Evolutionary conservation across 2,888 invertebrate species (phyloP).

Genomic region (Meta bourneti): DNA sequence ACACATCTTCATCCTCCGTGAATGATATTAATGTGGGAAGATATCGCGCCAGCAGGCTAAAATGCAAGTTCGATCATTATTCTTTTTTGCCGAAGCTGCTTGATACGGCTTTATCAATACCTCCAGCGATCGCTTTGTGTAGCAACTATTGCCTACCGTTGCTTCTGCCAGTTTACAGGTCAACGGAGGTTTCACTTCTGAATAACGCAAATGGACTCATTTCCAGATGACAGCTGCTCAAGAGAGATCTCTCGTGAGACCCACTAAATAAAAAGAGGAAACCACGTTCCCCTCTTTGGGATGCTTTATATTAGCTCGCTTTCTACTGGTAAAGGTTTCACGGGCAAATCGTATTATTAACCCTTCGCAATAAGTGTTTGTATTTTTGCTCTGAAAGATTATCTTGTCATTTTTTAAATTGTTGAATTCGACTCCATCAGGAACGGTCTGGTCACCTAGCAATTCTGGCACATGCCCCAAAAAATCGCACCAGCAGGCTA

Average conservation of each 20-base stretch:
- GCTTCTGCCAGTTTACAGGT: no score
- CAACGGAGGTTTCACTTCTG: no score
- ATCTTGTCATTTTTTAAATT: no score
- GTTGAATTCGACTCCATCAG: no score
- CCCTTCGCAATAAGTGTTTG: no score
- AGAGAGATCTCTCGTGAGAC: not conserved
- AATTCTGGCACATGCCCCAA: not conserved
- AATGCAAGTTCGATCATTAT: not conserved
- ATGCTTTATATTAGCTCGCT: not conserved
- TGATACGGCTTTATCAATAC: not conserved
- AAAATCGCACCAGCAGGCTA: not conserved
- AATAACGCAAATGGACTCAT: not conserved
- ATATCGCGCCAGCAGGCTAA: not conserved
- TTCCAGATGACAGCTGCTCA: not conserved
- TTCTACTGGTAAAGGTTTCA: not conserved
- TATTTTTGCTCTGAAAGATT: no score
- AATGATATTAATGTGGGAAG: constrained; percentile 43
- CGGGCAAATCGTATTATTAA: no score
- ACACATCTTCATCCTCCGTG: constrained; percentile 38
- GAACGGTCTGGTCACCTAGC: no score
- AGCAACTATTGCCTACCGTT: no score
- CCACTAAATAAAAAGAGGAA: not conserved
- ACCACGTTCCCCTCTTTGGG: not conserved
- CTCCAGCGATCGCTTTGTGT: not conserved
- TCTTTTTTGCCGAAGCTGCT: not conserved